Evolutionary conservation across 2,113 vertebrate species (phyloP), one percentile per base, ranked within the genome.

Genomic region (Passer domesticus): DNA sequence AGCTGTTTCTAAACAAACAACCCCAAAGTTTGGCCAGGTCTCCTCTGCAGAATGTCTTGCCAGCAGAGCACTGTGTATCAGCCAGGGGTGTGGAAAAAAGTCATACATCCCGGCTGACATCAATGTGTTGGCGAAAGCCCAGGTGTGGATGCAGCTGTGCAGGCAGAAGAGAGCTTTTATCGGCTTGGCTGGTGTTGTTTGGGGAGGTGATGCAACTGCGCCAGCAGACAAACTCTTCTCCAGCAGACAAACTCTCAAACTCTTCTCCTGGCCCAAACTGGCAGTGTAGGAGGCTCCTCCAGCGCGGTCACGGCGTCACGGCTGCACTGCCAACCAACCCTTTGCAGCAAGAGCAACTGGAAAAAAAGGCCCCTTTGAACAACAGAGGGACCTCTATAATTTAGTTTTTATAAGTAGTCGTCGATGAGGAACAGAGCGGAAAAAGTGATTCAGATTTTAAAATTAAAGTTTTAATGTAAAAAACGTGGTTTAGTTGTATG

Each of bases 121-220:
- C 8, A 28, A 66, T 74, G n/a, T 1, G 2, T 43, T 97, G 96
- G 92, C 92, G n/a, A 47, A 86, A 83, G 35, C 64, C 86, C 91
- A 93, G 91, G 83, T 11, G 8, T 83, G 94, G 91, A 97, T 95
- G 95, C 95, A 96, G 94, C 95, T 97, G 89, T 89, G 91, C 83
- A 4, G 52, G 83, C 86, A 80, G 94, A 56, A 39, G 64, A 55
- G 92, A 67, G 64, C 73, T 94, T 94, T 60, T 93, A 63, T 89
- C 33, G 1, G 43, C 73, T 49, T 67, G 69, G 80, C 28, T 89
- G 81, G 10, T 81, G 89, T 80, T 4, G 47, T 87, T 37, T 89
- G 74, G 80, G 74, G 89, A 94, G 80, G 92, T 93, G 92, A 92
- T 84, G 94, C 91, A 92, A 60, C 68, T 15, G 2, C 0, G 9